Base-by-base conservation (phyloP, 2,888 invertebrate genomes). In the Pelosia muscerda region DNA sequence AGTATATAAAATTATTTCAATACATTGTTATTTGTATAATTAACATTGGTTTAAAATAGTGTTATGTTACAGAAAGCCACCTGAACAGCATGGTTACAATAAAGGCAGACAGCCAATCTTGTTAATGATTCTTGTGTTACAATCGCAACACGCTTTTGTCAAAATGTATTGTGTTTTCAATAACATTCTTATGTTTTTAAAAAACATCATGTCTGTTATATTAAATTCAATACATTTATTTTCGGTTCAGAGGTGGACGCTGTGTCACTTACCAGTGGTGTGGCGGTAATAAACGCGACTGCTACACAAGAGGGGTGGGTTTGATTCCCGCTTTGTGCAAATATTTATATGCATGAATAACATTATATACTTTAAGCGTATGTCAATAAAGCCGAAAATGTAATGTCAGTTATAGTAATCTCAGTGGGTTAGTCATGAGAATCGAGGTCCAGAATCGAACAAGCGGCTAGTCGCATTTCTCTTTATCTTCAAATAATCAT, bases 91-190 rank as follows among this genome's bases (percentile, higher is more conserved):
- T 57, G n/a, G 9, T 11, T 28, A 31, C 31, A 34, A 34, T 23
- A 57, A 38, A 38, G 57, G 19, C 28, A 11, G 28, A 28, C 57
- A 57, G 28, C 28, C 28, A 57, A 28, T 31, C 28, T 28, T 57
- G 22, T 57, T 31, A 9, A 6, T 11, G 3, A 3, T 13, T 0
- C 31, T 19, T n/a, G 5, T 15, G 42, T 42, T 42, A 42, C 19
- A 58, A 11, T 22, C 11, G 31, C 13, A 42, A 60, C 25, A 38
- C 19, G 60, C 42, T 42, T 60, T 60, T 60, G 42, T 60, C 38
- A 42, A 60, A 42, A 60, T 42, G 60, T 42, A 42, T 42, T 42
- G 3, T 38, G 60, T 60, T 60, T 60, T 58, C 22, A n/a, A 55
- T 25, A 26, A 55, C 55, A 55, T 55, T 13, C 25, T 15, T 55